Percentiles rank a stretch among this genome's conserved stretches.
phyloP scores from a whole-genome alignment of 2,888 invertebrate genomes.

The Noctuana brunneofusca region DNA sequence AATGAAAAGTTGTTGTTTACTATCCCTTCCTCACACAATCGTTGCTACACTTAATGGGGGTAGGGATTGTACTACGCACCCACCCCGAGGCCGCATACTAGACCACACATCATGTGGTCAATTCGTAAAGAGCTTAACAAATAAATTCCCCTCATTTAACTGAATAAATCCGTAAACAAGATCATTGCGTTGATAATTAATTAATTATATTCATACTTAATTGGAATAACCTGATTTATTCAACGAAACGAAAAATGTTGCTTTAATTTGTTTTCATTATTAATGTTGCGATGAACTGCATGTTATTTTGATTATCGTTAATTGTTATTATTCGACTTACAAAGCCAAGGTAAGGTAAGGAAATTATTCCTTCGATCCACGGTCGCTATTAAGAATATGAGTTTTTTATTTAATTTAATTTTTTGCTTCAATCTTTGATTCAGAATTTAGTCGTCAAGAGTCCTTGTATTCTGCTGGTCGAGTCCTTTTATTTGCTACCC shows the following conservation, averaged over 20 bases:
- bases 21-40: neutral
- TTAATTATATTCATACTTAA: conserved; percentile 26
- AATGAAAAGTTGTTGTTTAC: neutral
- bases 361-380: too few relatives aligned
- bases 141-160: conserved; percentile 24
- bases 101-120: conserved; percentile 22
- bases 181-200: conserved; percentile 29
- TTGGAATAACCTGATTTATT: conserved; percentile 19
- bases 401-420: too few relatives aligned
- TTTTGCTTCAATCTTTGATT: too few relatives aligned
- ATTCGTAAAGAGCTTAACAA: conserved; percentile 16
- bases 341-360: too few relatives aligned
- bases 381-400: too few relatives aligned
- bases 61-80: neutral
- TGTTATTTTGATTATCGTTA: neutral
- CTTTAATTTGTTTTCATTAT: conserved; percentile 4
- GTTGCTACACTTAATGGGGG: neutral
- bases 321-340: neutral
- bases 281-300: neutral
- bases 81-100: neutral
- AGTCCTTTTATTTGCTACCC: too few relatives aligned
- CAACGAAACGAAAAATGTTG: conserved; percentile 23
- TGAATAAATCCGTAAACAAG: conserved; percentile 29
- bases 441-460: too few relatives aligned
- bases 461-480: too few relatives aligned